Percentiles rank a stretch among this genome's conserved stretches.
These are phyloP conservation scores for Ormia ochracea DNA, from an alignment of 2,888 invertebrate genomes.

Conservation along the genomic window DNA sequence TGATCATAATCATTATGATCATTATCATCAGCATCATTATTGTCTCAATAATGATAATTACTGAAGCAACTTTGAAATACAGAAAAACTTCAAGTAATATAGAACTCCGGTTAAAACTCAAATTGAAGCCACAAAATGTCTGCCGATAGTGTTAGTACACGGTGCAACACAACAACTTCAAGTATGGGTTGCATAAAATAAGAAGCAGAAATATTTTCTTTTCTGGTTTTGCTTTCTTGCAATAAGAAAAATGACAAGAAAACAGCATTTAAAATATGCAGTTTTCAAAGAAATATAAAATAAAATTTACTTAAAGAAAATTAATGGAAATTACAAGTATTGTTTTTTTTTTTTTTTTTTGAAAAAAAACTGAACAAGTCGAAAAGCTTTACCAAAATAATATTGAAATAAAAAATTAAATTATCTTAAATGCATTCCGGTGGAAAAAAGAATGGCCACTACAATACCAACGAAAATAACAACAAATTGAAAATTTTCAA, in stretches of 20 bases:
- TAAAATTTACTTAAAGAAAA: conserved; percentile 12
- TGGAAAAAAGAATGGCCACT: too few relatives aligned
- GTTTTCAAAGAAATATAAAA: background rate
- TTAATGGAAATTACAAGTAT: background rate
- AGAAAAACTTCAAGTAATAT: background rate
- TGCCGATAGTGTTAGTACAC: background rate
- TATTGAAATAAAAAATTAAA: too few relatives aligned
- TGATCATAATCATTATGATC: conserved; percentile 1
- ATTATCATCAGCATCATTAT: background rate
- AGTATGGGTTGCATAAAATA: background rate
- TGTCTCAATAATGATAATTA: background rate
- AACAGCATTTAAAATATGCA: background rate
- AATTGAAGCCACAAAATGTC: conserved; percentile 17
- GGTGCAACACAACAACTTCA: background rate
- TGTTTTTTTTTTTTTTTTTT: background rate
- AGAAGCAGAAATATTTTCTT: conserved; percentile 15
- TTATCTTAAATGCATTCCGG: too few relatives aligned
- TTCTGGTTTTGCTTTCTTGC: background rate
- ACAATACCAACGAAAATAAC: too few relatives aligned
- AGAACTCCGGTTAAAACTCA: conserved; percentile 16
- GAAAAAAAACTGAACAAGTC: conserved; percentile 28
- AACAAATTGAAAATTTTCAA: too few relatives aligned
- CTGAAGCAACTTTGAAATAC: background rate
- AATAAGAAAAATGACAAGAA: background rate
- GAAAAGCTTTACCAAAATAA: too few relatives aligned